Conservation (phyloP, 2,797 vertebrate species). For the Odontamblyopus lacepedii region DNA sequence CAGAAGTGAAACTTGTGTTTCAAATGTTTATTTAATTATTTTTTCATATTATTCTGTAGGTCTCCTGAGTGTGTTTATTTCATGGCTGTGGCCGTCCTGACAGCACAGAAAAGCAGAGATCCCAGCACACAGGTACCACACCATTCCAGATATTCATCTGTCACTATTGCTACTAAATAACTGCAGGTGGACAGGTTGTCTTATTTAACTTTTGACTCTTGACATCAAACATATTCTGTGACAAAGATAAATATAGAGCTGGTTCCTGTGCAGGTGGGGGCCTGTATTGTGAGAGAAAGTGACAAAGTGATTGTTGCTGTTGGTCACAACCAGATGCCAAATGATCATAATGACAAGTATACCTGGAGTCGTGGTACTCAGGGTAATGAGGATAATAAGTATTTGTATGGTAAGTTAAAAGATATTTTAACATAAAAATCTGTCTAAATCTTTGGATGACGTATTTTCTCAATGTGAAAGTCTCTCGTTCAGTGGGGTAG, state of each 20-base stretch:
- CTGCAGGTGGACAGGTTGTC: no score
- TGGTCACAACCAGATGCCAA: background rate
- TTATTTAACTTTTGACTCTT: no score
- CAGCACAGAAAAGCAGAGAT: background rate
- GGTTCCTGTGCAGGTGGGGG: background rate
- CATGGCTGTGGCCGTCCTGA: background rate
- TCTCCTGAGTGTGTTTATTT: background rate
- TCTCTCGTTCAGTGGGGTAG: no score
- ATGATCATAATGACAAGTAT: no score
- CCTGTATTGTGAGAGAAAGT: background rate
- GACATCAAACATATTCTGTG: background rate
- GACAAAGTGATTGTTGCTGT: background rate
- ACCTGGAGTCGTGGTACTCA: no score
- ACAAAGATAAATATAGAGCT: background rate
- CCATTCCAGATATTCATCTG: background rate
- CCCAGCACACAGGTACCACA: background rate
- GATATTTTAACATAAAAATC: no score
- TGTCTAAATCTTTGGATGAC: no score
- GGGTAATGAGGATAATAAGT: background rate
- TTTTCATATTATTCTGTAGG: no score
- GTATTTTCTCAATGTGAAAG: no score
- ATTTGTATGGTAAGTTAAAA: background rate
- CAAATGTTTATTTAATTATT: no score
- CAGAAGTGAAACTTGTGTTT: no score
- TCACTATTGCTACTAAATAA: background rate